A percentile compares a stretch with the other conserved stretches of the same genome.
These are phyloP conservation scores for Labeo calbasu DNA, from an alignment of 2,797 vertebrate species.

Conservation along the genomic window DNA sequence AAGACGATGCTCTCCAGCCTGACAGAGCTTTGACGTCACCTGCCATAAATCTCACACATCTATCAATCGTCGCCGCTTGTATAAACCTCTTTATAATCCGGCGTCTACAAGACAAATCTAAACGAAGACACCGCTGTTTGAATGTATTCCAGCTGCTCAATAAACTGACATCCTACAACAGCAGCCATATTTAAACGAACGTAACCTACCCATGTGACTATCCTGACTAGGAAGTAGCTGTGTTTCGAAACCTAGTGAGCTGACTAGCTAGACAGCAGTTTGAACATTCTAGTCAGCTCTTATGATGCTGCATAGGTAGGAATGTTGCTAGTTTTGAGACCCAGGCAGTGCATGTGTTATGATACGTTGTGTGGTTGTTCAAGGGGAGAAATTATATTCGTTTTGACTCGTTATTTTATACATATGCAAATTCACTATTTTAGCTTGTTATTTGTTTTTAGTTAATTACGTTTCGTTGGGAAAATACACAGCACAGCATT, in stretches of 20 bases:
- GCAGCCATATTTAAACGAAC: slow-evolving; percentile 79
- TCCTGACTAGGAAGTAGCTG: not conserved
- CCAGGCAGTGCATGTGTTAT: not conserved
- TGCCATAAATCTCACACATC: slow-evolving; percentile 20
- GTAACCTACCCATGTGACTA: slow-evolving; percentile 73
- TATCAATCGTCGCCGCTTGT: not conserved
- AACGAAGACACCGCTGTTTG: not conserved
- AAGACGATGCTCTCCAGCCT: slow-evolving; percentile 21
- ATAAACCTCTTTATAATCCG: not conserved
- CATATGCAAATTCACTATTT: not conserved
- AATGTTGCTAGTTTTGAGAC: not conserved
- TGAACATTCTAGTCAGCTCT: not conserved
- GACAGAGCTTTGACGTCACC: slow-evolving; percentile 12
- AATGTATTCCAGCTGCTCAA: slow-evolving; percentile 2
- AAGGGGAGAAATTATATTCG: not conserved
- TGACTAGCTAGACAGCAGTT: not conserved
- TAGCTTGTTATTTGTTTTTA: not conserved
- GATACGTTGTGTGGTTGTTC: not conserved
- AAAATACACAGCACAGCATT: not conserved
- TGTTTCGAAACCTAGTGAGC: not conserved
- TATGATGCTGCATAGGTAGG: not conserved
- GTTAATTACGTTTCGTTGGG: not conserved
- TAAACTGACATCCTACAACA: slow-evolving; percentile 42
- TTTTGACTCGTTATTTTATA: not conserved
- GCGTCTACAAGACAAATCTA: not conserved